Evolutionary conservation across 2,797 vertebrate species (phyloP), one percentile per base, ranked within the genome.

Genomic region (Xenentodon cancila): DNA sequence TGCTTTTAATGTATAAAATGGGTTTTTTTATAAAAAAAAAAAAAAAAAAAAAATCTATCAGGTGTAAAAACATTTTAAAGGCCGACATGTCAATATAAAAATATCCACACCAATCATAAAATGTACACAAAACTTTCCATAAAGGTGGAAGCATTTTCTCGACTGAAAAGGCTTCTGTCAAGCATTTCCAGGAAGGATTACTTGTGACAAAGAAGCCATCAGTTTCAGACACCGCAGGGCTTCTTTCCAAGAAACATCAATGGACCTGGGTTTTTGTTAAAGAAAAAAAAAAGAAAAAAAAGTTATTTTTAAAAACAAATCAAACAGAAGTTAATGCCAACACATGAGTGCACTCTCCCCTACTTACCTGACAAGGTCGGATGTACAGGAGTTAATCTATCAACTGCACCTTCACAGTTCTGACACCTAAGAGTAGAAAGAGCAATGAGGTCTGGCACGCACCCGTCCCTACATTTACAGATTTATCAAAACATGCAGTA

Each of bases 351-450:
- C 0, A 22, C 6, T 40, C 30, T 55, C 1, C 15, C 9, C 4
- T 0, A 88, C 87, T 62, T 17, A 91, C 91, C 88, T 70, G 64
- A 53, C 30, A 40, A 53, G 25, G 8, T 16, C 44, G 2, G 48
- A 25, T 42, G 37, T 20, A 17, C 27, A 18, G n/a, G 49, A 44
- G 63, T 40, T 58, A 45, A 56, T 59, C 27, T 64, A 49, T 54
- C 67, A 77, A 68, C 64, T 75, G 73, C 77, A 68, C 44, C 57
- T 58, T 64, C 50, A 34, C 63, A 71, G 60, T 71, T 65, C 45
- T 64, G 68, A 73, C 63, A 87, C 91, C 91, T 92, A 79, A 21
- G 57, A 85, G 43, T 63, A 90, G 80, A 90, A 79, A 68, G 4
- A 80, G 13, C 22, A 86, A 75, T 91, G 63, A 91, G 85, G 68